A percentile compares a stretch with the other conserved stretches of the same genome.
phyloP scores from a whole-genome alignment of 2,888 invertebrate genomes.

The Drosophila putrida region DNA sequence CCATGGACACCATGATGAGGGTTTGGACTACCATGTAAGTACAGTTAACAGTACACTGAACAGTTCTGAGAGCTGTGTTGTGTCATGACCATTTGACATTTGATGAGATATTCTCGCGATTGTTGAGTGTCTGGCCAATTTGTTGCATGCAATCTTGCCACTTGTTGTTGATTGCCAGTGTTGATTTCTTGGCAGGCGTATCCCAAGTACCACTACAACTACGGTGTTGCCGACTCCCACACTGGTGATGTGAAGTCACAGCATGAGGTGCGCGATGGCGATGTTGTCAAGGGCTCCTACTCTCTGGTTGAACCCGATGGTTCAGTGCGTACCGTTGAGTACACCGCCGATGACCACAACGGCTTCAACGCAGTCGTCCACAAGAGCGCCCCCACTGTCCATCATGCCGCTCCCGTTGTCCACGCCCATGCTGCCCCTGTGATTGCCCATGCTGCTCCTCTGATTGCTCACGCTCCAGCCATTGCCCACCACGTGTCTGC shows the following conservation, averaged over 20 bases:
- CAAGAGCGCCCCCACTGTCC: slow-evolving; percentile 84
- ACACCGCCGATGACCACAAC: slow-evolving; percentile 85
- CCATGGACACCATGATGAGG: slow-evolving; percentile 77
- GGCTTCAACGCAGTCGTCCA: slow-evolving; percentile 86
- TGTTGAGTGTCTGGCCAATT: slow-evolving; percentile 31
- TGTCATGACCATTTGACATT: slow-evolving; percentile 57
- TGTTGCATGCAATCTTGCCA: slow-evolving; percentile 39
- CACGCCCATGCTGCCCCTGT: slow-evolving; percentile 68
- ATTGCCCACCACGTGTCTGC: slow-evolving; percentile 82
- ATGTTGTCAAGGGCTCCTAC: slow-evolving; percentile 86
- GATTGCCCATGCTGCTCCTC: slow-evolving; percentile 62
- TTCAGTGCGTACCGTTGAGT: slow-evolving; percentile 86
- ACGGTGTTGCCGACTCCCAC: slow-evolving; percentile 85
- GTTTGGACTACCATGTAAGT: slow-evolving; percentile 85
- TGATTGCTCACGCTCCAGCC: slow-evolving; percentile 67
- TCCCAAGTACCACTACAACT: slow-evolving; percentile 85
- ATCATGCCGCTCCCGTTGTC: slow-evolving; percentile 78
- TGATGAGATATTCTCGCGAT: slow-evolving; percentile 50
- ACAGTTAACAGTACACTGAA: background rate
- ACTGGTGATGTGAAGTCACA: slow-evolving; percentile 86
- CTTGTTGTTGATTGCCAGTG: slow-evolving; percentile 9
- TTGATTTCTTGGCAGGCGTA: slow-evolving; percentile 75
- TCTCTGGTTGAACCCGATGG: slow-evolving; percentile 86
- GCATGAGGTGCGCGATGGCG: slow-evolving; percentile 85
- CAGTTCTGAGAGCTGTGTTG: background rate